Base-by-base conservation (phyloP, 2,113 vertebrate genomes). In the Eolophus roseicapilla region DNA sequence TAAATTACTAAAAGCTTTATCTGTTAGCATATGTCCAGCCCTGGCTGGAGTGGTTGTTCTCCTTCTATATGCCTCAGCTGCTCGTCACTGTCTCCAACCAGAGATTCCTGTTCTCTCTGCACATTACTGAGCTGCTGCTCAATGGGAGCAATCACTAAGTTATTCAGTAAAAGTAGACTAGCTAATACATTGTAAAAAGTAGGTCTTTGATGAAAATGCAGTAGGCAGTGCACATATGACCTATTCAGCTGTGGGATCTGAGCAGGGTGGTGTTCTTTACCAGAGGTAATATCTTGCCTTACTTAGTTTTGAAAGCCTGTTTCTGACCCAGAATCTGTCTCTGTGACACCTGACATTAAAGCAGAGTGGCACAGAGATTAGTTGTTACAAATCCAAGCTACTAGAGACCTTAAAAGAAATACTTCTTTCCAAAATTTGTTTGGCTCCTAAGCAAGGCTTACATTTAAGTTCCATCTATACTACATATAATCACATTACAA, bases 81-180 rank as follows among this genome's bases (percentile, higher is more conserved):
- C 31, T 60, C 47, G 35, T 21, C 85, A 50, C 12, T 27, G 15
- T 27, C 43, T 63, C 29, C 47, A 75, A 19, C 10, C 33, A 73
- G 70, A 69, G 27, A 52, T 33, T 69, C 44, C 46, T 73, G 27
- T 47, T 49, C 41, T 31, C 47, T 43, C 67, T 25, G 6, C 6
- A 1, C 1, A 6, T 64, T 18, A 9, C 3, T 2, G 57, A 69
- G 59, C 35, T 35, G 33, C 1, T 2, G 3, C 31, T 43, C 53
- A 12, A 1, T 15, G 50, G 31, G 43, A 80, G 9, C 19, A 70
- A 13, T n/a, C 50, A 16, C n/a, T 2, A 33, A 65, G 64, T 55
- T 28, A 47, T 27, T 70, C 29, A 43, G 8, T 9, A 7, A 20
- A 55, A 82, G 64, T 1, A 75, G 14, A 90, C 8, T 37, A 55